A percentile compares a stretch with the other conserved stretches of the same genome.
Conservation (phyloP, 2,797 vertebrate species). For the Syncerus caffer region DNA sequence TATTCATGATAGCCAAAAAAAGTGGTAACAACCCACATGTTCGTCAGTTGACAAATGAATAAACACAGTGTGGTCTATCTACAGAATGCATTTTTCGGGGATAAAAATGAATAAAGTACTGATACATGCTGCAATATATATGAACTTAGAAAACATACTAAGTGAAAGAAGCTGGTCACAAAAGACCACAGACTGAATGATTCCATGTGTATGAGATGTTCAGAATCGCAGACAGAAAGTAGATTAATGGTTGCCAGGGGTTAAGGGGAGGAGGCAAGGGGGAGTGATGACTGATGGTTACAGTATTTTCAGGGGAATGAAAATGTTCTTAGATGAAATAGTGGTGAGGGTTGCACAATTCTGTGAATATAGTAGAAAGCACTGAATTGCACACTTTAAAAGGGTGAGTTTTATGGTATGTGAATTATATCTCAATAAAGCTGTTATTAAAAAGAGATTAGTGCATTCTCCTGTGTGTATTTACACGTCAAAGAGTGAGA, state of each 20-base stretch:
- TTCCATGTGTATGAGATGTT: background rate
- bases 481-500: background rate
- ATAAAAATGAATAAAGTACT: background rate
- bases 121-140: background rate
- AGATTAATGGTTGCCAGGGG: background rate
- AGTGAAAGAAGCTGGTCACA: background rate
- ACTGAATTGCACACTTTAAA: background rate
- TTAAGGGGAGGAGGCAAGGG: background rate
- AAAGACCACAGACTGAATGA: background rate
- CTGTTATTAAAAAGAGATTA: background rate
- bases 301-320: background rate
- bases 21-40: background rate
- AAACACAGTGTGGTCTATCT: background rate
- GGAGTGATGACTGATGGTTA: background rate
- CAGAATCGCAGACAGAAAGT: background rate
- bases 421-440: background rate
- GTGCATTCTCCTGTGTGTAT: background rate
- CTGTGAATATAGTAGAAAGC: background rate
- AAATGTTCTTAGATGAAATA: background rate
- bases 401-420: background rate
- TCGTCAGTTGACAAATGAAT: background rate
- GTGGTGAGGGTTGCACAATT: background rate
- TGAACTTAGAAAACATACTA: background rate
- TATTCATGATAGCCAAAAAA: constrained; percentile 8
- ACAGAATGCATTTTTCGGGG: background rate